These are phyloP conservation scores for Sebastes minor DNA, from an alignment of 2,797 vertebrate genomes.

Conservation along the genomic window DNA sequence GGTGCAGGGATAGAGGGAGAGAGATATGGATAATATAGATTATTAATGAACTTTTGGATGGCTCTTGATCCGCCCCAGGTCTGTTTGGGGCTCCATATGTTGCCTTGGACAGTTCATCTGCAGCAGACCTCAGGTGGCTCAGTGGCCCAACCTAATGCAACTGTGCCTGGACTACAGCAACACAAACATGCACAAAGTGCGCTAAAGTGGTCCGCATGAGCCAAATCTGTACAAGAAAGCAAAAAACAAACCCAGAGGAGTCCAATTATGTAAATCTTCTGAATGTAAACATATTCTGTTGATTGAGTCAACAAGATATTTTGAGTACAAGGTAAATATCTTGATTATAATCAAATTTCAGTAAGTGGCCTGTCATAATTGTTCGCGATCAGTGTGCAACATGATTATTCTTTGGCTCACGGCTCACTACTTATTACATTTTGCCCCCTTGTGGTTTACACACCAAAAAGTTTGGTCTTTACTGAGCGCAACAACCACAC, in stretches of 20 bases:
- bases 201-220: neutral
- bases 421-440: slow-evolving; percentile 40
- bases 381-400: slow-evolving; percentile 16
- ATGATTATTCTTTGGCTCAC: slow-evolving; percentile 44
- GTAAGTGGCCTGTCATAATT: slow-evolving; percentile 33
- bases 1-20: slow-evolving; percentile 73
- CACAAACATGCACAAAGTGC: neutral
- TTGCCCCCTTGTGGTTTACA: slow-evolving; percentile 39
- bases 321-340: slow-evolving; percentile 46
- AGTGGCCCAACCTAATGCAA: slow-evolving; percentile 34
- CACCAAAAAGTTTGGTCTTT: slow-evolving; percentile 40
- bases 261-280: slow-evolving; percentile 40
- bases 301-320: slow-evolving; percentile 52
- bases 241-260: neutral
- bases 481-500: slow-evolving; percentile 21
- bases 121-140: slow-evolving; percentile 55
- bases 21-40: slow-evolving; percentile 73
- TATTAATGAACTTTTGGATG: slow-evolving; percentile 77
- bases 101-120: slow-evolving; percentile 60
- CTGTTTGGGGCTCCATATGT: slow-evolving; percentile 72
- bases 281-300: slow-evolving; percentile 50
- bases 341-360: slow-evolving; percentile 49
- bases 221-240: slow-evolving; percentile 3
- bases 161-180: slow-evolving; percentile 1
- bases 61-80: slow-evolving; percentile 57